Percentiles rank a stretch among this genome's conserved stretches.
Evolutionary conservation across 2,797 vertebrate genomes (phyloP).

Genomic region (Dendrocincla tyrannina): DNA sequence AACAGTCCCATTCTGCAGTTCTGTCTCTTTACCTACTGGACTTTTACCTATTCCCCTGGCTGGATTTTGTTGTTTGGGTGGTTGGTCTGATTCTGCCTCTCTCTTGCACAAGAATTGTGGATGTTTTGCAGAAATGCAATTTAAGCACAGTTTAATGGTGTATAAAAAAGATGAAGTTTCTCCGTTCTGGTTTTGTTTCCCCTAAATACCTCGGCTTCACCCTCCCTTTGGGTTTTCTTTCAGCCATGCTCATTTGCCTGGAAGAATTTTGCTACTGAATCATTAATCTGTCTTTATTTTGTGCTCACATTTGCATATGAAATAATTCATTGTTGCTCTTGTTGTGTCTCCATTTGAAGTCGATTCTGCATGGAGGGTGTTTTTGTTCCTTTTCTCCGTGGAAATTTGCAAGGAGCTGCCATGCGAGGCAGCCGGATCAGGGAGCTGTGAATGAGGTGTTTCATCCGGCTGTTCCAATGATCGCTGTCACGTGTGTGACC

Average conservation of each 20-base stretch:
- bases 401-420: not conserved
- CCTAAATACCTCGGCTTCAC: not conserved
- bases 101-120: not conserved
- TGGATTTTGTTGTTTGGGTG: not conserved
- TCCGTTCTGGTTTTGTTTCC: not conserved
- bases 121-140: not conserved
- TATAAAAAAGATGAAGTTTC: not conserved
- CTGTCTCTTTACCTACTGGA: not conserved
- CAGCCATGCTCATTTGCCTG: not conserved
- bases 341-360: not conserved
- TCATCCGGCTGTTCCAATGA: not conserved
- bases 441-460: not conserved
- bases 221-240: not conserved
- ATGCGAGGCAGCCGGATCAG: not conserved
- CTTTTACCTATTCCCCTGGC: not conserved
- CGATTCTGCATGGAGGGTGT: not conserved
- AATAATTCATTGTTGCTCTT: not conserved
- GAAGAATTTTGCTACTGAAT: constrained; percentile 21
- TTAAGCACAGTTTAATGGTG: not conserved
- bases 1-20: not conserved
- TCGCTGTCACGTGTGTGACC: not conserved
- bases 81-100: not conserved
- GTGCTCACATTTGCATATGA: not conserved
- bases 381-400: not conserved
- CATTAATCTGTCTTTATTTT: constrained; percentile 3